Evolutionary conservation across 2,888 invertebrate species (phyloP), one percentile per base, ranked within the genome.

Genomic region (Microctonus hyperodae): DNA sequence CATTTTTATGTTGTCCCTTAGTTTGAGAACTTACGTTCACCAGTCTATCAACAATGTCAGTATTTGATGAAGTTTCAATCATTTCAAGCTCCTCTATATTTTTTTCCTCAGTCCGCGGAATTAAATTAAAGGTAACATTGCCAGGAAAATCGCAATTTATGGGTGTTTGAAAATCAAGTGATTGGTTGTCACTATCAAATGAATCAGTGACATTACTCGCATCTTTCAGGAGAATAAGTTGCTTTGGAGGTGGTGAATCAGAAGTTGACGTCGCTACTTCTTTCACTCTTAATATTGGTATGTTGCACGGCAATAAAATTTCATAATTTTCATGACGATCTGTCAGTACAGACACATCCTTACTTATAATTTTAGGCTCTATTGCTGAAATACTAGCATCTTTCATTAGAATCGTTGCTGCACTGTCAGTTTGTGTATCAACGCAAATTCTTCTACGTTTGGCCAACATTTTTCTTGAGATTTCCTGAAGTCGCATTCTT

Each of bases 401-500:
- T 53, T 72, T 79, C 4, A 82, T 72, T 0, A 82, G 76, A 6
- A 79, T 65, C 0, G 81, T 81, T 20, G 74, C 74, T 13, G 66
- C 63, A 40, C 64, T 68, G 9, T 82, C 81, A 13, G 82, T 82
- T 70, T 82, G 82, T 11, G 81, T 82, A 51, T 82, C 82, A 2
- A 75, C 81, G 72, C 78, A 78, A 35, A 80, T 77, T 35, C 78
- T 73, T 48, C 82, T 73, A 3, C 82, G 75, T 61, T 79, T 82
- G 10, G 80, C 78, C 68, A 82, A 65, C 82, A 82, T 82, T 68
- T 79, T 82, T 33, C 81, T 74, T 0, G 82, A 82, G 67, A 82
- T 80, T 70, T 82, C 82, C 66, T 81, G 82, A 3, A 82, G 74
- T 44, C 78, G 79, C 77, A 79, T 76, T 65, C 76, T 79, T 40